These are phyloP conservation scores for Trissoscelio sp. DNA, from an alignment of 2,888 invertebrate genomes.

Conservation along the genomic window DNA sequence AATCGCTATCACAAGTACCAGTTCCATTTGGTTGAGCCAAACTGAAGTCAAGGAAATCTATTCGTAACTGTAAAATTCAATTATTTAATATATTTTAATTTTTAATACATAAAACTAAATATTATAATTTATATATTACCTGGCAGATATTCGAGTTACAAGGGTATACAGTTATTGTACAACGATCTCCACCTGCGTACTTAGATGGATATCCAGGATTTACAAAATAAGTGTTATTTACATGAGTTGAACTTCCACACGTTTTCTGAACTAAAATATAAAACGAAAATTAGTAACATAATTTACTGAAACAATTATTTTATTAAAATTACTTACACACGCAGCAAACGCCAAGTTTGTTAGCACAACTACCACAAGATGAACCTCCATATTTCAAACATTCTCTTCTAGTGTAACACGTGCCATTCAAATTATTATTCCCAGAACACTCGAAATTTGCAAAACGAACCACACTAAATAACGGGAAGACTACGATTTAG, in stretches of 20 bases:
- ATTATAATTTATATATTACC: slow-evolving; percentile 82
- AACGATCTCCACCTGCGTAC: slow-evolving; percentile 88
- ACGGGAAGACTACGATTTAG: slow-evolving; percentile 86
- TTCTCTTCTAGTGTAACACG: slow-evolving; percentile 90
- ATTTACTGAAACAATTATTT: too few species aligned
- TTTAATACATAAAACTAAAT: background rate
- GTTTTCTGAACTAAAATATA: slow-evolving; percentile 87
- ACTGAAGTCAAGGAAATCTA: slow-evolving; percentile 90
- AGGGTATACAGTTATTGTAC: slow-evolving; percentile 89
- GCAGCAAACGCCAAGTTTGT: slow-evolving; percentile 91
- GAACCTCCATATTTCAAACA: slow-evolving; percentile 89
- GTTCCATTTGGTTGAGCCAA: slow-evolving; percentile 90
- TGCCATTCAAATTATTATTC: slow-evolving; percentile 88
- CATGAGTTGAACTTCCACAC: slow-evolving; percentile 88
- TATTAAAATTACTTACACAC: slow-evolving; percentile 87
- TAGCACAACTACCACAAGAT: slow-evolving; percentile 89
- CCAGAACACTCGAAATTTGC: slow-evolving; percentile 89
- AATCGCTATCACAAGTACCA: slow-evolving; percentile 89
- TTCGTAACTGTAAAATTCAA: slow-evolving; percentile 85
- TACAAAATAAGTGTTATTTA: slow-evolving; percentile 93
- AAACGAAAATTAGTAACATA: background rate
- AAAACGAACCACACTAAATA: slow-evolving; percentile 91
- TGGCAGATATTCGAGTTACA: slow-evolving; percentile 89
- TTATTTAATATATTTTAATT: background rate
- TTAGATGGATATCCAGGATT: slow-evolving; percentile 91